Percentiles rank a stretch among this genome's conserved stretches.
Conservation (phyloP, 2,113 vertebrate genomes). For the Siphamia tubifer region DNA sequence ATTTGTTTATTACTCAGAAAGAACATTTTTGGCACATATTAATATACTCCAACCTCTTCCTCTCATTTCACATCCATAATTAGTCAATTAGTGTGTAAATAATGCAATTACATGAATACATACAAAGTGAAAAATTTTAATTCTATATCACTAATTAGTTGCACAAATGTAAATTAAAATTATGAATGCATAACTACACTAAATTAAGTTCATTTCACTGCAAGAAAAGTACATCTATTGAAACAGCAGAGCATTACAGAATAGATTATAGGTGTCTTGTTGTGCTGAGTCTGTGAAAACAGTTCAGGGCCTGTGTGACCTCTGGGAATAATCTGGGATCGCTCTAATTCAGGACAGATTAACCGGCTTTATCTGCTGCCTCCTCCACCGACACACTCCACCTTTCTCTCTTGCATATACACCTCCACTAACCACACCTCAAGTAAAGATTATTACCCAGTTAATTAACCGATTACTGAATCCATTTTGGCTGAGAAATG, state of each 20-base stretch:
- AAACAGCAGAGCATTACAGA: neutral
- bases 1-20: too few species aligned
- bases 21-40: too few species aligned
- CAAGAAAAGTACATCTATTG: neutral
- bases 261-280: slow-evolving; percentile 29
- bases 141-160: too few species aligned
- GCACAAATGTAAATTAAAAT: neutral
- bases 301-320: slow-evolving; percentile 68
- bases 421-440: neutral
- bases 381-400: neutral
- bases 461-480: neutral
- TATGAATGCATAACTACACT: too few species aligned
- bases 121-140: too few species aligned
- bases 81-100: too few species aligned
- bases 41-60: too few species aligned
- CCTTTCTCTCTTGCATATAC: neutral
- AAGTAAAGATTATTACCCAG: neutral
- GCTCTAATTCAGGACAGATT: slow-evolving; percentile 79
- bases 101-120: too few species aligned
- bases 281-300: slow-evolving; percentile 63
- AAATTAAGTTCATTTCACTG: neutral
- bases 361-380: slow-evolving; percentile 51
- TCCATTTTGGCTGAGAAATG: neutral
- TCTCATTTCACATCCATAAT: too few species aligned
- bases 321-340: slow-evolving; percentile 79